Evolutionary conservation across 53 echinoderm and acorn worm genomes (phyloP).

Genomic region (Arbacia lixula): DNA sequence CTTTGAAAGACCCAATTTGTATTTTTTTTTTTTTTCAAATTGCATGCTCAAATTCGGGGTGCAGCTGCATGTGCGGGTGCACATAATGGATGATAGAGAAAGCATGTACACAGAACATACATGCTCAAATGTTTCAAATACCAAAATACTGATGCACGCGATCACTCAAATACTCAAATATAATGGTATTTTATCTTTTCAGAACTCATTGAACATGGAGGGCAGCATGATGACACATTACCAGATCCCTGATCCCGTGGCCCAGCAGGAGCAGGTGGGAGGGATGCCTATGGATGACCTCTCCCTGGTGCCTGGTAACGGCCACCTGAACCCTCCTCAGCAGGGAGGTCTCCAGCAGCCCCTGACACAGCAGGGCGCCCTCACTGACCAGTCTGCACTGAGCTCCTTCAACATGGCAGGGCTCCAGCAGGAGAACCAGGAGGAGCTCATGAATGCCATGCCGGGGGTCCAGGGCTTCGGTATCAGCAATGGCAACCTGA

Average conservation of each 20-base stretch:
- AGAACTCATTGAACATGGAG: conserved; percentile 7
- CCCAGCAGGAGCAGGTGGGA: conserved; percentile 2
- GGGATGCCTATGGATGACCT: conserved; percentile 45
- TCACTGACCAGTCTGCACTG: neutral
- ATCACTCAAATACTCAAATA: too few species aligned
- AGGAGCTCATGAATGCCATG: conserved; percentile 10
- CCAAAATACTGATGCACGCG: too few species aligned
- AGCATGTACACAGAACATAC: too few species aligned
- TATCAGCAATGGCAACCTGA: conserved; percentile 39
- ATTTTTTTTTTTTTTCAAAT: too few species aligned
- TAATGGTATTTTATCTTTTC: conserved; percentile 2
- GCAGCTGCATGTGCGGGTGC: too few species aligned
- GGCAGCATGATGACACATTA: neutral
- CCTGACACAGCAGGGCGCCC: conserved; percentile 10
- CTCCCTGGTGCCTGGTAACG: conserved; percentile 6
- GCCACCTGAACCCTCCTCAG: conserved; percentile 12
- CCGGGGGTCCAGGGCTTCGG: neutral
- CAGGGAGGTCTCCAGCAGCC: conserved; percentile 38
- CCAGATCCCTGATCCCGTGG: conserved; percentile 8
- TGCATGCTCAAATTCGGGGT: too few species aligned
- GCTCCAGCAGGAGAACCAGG: conserved; percentile 28
- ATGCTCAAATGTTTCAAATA: too few species aligned
- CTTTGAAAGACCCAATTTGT: too few species aligned
- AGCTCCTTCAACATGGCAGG: conserved; percentile 17
- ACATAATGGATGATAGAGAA: too few species aligned